Conservation (phyloP, 2,113 vertebrate genomes). For the Plotosus lineatus region DNA sequence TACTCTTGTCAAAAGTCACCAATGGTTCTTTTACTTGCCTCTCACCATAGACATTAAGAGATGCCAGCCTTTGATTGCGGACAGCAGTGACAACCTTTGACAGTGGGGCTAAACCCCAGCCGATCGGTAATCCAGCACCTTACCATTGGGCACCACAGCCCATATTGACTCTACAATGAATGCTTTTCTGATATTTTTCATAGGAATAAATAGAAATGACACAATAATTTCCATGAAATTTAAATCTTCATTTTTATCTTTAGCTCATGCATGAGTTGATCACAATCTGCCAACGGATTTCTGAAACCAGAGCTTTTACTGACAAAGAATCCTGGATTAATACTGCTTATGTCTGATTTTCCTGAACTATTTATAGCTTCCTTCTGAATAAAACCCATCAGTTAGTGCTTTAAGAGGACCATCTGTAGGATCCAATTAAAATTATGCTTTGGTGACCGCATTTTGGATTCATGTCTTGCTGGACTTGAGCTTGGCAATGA, state of each 20-base stretch:
- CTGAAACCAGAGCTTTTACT: background rate
- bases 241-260: background rate
- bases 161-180: slow-evolving; percentile 13
- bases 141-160: too few species aligned
- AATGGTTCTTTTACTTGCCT: too few species aligned
- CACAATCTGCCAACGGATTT: background rate
- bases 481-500: background rate
- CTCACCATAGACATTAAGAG: too few species aligned
- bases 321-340: background rate
- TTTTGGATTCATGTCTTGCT: background rate
- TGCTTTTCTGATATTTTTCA: slow-evolving; percentile 20
- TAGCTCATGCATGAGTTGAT: background rate
- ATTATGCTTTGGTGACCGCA: background rate
- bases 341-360: background rate
- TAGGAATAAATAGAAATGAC: background rate
- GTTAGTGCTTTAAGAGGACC: background rate
- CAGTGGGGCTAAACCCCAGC: too few species aligned
- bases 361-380: background rate
- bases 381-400: background rate
- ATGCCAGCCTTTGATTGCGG: too few species aligned
- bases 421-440: background rate
- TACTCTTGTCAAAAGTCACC: too few species aligned
- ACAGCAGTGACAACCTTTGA: too few species aligned
- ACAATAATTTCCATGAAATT: slow-evolving; percentile 39
- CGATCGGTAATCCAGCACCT: too few species aligned